Conservation (phyloP, 37 sponge, comb jelly and placozoan species). For the Petrosia ficiformis region DNA sequence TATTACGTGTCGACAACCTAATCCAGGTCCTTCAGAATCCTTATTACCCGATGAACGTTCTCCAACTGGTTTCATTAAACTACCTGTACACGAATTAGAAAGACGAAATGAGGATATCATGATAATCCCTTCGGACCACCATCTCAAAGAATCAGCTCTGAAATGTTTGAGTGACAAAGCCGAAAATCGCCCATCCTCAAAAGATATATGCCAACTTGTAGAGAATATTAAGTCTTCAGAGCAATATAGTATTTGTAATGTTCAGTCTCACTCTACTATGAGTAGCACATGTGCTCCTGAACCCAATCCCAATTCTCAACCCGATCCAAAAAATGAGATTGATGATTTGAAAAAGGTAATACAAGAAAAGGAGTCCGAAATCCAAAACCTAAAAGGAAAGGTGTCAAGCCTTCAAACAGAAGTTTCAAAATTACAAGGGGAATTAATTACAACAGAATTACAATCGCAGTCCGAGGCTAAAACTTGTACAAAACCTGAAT, state of each 20-base stretch:
- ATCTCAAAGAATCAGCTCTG: neutral
- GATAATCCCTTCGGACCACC: neutral
- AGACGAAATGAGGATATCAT: slow-evolving; percentile 17
- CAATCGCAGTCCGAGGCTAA: neutral
- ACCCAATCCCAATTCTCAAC: neutral
- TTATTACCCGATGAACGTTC: neutral
- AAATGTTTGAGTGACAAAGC: slow-evolving; percentile 25
- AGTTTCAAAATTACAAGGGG: neutral
- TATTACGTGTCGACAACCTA: slow-evolving; percentile 25
- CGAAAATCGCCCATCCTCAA: slow-evolving; percentile 11
- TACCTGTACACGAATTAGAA: slow-evolving; percentile 30
- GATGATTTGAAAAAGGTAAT: neutral
- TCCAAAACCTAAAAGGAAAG: neutral
- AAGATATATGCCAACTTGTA: neutral
- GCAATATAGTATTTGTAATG: neutral
- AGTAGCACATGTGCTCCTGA: neutral
- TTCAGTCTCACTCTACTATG: neutral
- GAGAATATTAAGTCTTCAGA: slow-evolving; percentile 1
- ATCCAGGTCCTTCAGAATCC: slow-evolving; percentile 2
- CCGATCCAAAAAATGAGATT: neutral
- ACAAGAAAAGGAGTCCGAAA: neutral
- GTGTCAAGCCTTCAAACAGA: neutral
- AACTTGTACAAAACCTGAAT: neutral
- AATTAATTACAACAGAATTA: neutral
- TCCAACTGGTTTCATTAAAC: slow-evolving; percentile 8